phyloP scores from a whole-genome alignment of 2,113 vertebrate species.

The Corythornis cristatus region DNA sequence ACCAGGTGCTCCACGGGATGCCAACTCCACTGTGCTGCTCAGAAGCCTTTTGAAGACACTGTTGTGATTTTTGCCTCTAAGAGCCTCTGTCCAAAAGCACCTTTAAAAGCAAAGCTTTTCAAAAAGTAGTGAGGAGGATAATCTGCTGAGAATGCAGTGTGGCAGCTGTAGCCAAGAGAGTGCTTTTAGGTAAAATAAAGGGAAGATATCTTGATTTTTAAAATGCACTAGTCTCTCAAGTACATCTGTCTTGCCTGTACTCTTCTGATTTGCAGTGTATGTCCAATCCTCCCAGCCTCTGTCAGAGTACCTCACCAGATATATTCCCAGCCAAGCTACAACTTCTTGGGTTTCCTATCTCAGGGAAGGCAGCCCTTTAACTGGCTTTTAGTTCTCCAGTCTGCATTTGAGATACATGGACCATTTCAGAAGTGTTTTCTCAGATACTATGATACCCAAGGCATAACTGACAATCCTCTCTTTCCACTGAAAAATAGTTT shows the following conservation, averaged over 20 bases:
- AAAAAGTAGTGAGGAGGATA: too few relatives aligned
- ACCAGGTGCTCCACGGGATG: neutral
- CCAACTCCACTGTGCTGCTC: neutral
- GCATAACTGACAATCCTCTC: neutral
- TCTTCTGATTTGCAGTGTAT: neutral
- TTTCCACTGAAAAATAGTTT: neutral
- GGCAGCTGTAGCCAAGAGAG: neutral
- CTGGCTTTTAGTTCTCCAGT: neutral
- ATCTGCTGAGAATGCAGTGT: neutral
- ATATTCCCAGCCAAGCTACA: neutral
- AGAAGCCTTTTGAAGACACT: neutral
- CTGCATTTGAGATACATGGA: neutral
- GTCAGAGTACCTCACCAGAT: neutral
- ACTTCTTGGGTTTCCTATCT: neutral
- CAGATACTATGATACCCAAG: neutral
- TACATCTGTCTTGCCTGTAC: neutral
- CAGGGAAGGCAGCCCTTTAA: neutral
- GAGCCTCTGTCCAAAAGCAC: neutral
- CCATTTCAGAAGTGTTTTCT: neutral
- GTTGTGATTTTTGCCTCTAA: neutral
- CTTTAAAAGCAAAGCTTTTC: neutral
- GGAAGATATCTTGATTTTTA: neutral
- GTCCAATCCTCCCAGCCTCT: neutral
- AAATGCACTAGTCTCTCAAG: neutral
- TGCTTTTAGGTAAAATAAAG: neutral